Evolutionary conservation across 2,888 invertebrate species (phyloP).

Genomic region (Nasonia oneida): DNA sequence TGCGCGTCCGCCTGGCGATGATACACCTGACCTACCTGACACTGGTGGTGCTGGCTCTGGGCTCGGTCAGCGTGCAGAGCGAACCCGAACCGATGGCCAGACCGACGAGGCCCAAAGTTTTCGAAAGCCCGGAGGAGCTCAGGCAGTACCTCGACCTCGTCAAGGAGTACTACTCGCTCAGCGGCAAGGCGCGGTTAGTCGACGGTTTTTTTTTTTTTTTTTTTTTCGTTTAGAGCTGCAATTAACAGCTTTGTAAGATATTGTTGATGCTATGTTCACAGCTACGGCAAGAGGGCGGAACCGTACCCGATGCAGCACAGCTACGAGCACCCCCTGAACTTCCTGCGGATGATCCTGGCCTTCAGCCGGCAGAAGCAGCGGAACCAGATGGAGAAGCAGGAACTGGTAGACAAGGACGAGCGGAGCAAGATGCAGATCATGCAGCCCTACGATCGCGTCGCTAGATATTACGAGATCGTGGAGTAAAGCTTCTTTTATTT

Average conservation of each 20-base stretch:
- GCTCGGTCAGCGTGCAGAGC: conserved; percentile 35
- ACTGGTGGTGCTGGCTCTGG: conserved; percentile 3
- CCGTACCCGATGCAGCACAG: conserved; percentile 28
- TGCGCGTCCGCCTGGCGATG: conserved; percentile 18
- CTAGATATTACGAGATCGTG: conserved; percentile 37
- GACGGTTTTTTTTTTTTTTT: too few relatives aligned
- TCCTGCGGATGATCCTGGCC: conserved; percentile 64
- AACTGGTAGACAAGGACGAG: conserved; percentile 50
- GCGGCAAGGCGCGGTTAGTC: conserved; percentile 80
- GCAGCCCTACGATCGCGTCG: conserved; percentile 37
- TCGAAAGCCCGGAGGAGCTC: conserved; percentile 80
- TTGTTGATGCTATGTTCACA: conserved; percentile 35
- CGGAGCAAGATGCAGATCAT: background rate
- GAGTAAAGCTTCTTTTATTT: conserved; percentile 14
- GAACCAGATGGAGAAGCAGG: conserved; percentile 41
- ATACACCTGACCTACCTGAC: conserved; percentile 11
- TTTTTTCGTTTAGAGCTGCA: too few relatives aligned
- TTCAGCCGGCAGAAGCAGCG: conserved; percentile 31
- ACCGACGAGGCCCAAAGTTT: conserved; percentile 78
- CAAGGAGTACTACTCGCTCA: conserved; percentile 81
- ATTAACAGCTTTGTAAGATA: too few relatives aligned
- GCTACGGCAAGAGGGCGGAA: conserved; percentile 71
- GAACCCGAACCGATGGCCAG: conserved; percentile 69
- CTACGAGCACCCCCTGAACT: conserved; percentile 62
- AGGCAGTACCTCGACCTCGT: conserved; percentile 80